These are phyloP conservation scores for Orchesella flavescens DNA, from an alignment of 2,888 invertebrate genomes.

Conservation along the genomic window DNA sequence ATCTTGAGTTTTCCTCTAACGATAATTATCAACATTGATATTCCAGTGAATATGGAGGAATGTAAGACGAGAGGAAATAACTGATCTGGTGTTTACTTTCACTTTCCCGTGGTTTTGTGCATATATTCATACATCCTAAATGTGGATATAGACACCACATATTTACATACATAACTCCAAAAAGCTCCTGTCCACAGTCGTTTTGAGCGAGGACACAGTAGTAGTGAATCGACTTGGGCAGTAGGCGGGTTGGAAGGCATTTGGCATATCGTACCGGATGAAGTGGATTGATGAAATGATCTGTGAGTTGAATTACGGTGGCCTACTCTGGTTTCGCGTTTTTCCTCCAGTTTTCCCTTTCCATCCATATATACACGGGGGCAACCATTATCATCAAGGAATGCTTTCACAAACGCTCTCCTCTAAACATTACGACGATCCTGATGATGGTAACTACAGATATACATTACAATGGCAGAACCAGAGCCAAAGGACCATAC, in stretches of 20 bases:
- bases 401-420: too few species aligned
- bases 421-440: too few species aligned
- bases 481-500: not conserved
- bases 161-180: not conserved
- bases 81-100: too few species aligned
- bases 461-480: constrained; percentile 4
- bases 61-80: constrained; percentile 18
- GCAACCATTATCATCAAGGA: constrained; percentile 13
- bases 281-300: constrained; percentile 65
- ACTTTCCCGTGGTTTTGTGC: too few species aligned
- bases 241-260: constrained; percentile 53
- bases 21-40: constrained; percentile 31
- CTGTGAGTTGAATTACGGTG: constrained; percentile 60
- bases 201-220: constrained; percentile 49
- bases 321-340: constrained; percentile 28
- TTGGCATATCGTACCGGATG: constrained; percentile 59
- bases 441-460: not conserved
- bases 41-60: not conserved
- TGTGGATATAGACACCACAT: too few species aligned
- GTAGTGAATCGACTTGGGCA: constrained; percentile 49
- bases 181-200: constrained; percentile 48
- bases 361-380: not conserved
- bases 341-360: constrained; percentile 27
- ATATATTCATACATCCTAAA: too few species aligned
- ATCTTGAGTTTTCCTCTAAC: not conserved